Percentiles rank a stretch among this genome's conserved stretches.
Conservation (phyloP, 2,888 invertebrate species). For the Yponomeuta evonymella region DNA sequence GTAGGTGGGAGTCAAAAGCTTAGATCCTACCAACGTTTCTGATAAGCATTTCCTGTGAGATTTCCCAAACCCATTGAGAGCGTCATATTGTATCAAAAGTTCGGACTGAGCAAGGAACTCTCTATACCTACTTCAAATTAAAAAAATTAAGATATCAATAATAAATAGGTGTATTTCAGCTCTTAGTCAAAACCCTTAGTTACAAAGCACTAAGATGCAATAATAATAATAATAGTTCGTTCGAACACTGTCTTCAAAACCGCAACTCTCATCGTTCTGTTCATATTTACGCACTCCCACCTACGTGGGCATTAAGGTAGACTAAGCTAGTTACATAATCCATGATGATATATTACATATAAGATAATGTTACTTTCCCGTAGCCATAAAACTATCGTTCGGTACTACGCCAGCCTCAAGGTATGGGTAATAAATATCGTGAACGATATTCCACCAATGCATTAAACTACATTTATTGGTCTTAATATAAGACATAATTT, state of each 20-base stretch:
- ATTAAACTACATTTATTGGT: not conserved
- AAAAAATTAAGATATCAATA: too few species aligned
- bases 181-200: too few species aligned
- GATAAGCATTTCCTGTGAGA: slow-evolving; percentile 29
- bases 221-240: too few species aligned
- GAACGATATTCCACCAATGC: not conserved
- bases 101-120: too few species aligned
- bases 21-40: not conserved
- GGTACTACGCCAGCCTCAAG: not conserved
- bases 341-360: not conserved
- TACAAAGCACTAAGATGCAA: too few species aligned
- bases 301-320: not conserved
- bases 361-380: not conserved
- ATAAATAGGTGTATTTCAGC: too few species aligned
- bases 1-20: too few species aligned
- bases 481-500: too few species aligned
- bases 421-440: slow-evolving; percentile 3
- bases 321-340: not conserved
- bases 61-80: slow-evolving; percentile 30
- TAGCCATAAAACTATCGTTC: not conserved
- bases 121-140: too few species aligned
- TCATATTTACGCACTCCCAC: not conserved
- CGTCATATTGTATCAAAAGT: not conserved
- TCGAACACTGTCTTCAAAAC: not conserved
- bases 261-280: not conserved